Evolutionary conservation across 2,797 vertebrate genomes (phyloP).

Genomic region (Bradypus variegatus): DNA sequence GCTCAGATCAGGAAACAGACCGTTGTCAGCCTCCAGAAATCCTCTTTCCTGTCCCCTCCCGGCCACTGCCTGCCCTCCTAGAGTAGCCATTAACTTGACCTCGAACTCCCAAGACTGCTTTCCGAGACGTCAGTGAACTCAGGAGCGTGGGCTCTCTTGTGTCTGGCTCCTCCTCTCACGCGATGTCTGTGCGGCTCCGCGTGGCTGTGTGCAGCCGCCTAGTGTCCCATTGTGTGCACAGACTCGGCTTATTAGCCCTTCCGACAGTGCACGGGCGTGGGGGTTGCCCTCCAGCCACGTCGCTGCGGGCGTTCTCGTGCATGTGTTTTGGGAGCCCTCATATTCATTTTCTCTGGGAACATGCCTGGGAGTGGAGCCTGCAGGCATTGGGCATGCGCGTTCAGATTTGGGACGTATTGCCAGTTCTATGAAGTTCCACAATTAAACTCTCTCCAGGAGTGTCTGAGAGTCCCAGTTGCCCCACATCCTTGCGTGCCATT

Average conservation of each 20-base stretch:
- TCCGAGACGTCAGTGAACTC: neutral
- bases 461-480: too few species aligned
- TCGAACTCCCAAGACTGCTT: neutral
- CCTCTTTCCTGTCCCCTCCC: too few species aligned
- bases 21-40: too few species aligned
- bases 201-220: rapidly evolving
- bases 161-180: neutral
- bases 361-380: neutral
- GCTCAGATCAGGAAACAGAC: neutral
- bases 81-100: rapidly evolving
- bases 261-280: rapidly evolving
- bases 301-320: neutral
- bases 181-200: rapidly evolving
- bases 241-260: neutral
- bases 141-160: neutral
- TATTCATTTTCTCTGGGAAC: too few species aligned
- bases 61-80: rapidly evolving
- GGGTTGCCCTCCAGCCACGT: rapidly evolving
- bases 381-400: too few species aligned
- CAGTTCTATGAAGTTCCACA: neutral
- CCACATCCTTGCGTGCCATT: neutral
- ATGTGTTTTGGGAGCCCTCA: too few species aligned
- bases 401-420: neutral
- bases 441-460: neutral
- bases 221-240: rapidly evolving